phyloP scores from a whole-genome alignment of 1,140 invertebrate genomes.

The Diachasma alloeum region DNA sequence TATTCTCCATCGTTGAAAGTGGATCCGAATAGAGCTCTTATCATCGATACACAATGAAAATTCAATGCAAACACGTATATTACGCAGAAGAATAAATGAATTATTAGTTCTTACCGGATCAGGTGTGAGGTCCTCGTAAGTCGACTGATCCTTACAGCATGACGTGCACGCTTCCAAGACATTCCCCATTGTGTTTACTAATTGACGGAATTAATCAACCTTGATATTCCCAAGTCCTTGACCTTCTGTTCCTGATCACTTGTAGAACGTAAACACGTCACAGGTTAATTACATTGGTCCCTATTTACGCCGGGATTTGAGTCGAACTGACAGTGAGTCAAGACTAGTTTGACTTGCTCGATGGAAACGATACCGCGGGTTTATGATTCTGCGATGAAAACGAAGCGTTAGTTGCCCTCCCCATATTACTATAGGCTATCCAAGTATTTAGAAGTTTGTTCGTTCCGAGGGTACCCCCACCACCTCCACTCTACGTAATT shows the following conservation, averaged over 20 bases:
- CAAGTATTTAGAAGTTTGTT: too few relatives aligned
- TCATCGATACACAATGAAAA: not conserved
- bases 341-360: not conserved
- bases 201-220: not conserved
- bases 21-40: not conserved
- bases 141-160: conserved; percentile 42
- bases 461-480: too few relatives aligned
- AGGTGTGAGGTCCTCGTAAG: conserved; percentile 48
- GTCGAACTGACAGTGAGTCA: not conserved
- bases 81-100: not conserved
- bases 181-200: conserved; percentile 39
- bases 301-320: not conserved
- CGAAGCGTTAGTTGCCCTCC: not conserved
- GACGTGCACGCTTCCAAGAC: conserved; percentile 31
- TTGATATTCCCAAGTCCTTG: not conserved
- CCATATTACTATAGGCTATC: too few relatives aligned
- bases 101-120: conserved; percentile 40
- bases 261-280: not conserved
- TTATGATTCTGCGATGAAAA: not conserved
- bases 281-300: not conserved
- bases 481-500: too few relatives aligned
- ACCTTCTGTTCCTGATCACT: not conserved
- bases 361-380: not conserved
- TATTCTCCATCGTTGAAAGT: not conserved
- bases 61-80: not conserved